Conservation (phyloP, 2,113 vertebrate genomes). For the Rhea americana region DNA sequence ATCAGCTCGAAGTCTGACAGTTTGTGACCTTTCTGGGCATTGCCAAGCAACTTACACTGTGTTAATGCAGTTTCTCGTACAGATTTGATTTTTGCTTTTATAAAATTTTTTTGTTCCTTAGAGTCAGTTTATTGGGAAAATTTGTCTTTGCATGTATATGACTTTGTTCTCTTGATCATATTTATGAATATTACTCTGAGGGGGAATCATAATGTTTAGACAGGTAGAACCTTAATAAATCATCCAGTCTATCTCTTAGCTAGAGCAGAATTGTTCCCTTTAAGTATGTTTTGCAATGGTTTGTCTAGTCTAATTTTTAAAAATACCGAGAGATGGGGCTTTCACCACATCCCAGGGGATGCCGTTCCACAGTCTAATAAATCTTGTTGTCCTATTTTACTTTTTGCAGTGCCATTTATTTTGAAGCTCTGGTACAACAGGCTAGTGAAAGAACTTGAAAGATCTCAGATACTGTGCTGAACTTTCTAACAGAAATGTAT, state of each 20-base stretch:
- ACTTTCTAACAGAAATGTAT: background rate
- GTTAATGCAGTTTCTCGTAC: background rate
- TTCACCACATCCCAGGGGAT: background rate
- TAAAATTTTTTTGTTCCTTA: background rate
- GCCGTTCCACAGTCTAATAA: background rate
- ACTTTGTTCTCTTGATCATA: background rate
- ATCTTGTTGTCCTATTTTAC: slow-evolving; percentile 6
- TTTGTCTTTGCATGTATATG: background rate
- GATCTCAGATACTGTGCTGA: background rate
- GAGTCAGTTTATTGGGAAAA: background rate
- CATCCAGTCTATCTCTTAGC: background rate
- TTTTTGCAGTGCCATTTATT: background rate
- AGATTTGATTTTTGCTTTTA: background rate
- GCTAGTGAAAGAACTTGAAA: background rate
- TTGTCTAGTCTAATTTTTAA: background rate
- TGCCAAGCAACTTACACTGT: background rate
- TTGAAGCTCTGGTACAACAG: background rate
- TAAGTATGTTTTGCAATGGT: background rate
- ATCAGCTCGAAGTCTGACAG: background rate
- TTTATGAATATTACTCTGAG: background rate
- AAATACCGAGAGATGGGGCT: background rate
- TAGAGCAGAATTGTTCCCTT: background rate
- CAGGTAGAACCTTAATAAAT: background rate
- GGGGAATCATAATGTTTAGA: background rate
- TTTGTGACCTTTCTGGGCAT: background rate